These are phyloP conservation scores for Ormyrus thymus DNA, from an alignment of 2,888 invertebrate species.

Conservation along the genomic window DNA sequence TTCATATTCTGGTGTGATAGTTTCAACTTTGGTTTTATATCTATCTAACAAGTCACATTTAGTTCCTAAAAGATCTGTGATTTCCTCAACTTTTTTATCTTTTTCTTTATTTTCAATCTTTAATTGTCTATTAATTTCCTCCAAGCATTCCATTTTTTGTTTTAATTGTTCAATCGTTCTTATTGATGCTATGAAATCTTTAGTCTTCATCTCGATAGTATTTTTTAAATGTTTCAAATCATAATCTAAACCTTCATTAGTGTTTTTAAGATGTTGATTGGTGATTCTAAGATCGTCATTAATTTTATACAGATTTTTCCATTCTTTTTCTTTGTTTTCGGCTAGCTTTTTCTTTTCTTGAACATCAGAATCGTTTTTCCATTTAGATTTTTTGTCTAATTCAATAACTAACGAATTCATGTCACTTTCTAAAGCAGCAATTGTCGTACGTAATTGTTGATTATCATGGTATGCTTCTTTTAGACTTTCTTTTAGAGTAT, in stretches of 20 bases:
- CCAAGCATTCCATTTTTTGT: too few relatives aligned
- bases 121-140: too few relatives aligned
- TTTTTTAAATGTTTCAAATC: constrained; percentile 70
- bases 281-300: too few relatives aligned
- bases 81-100: constrained; percentile 68
- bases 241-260: constrained; percentile 62
- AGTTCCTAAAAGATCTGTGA: constrained; percentile 63
- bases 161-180: constrained; percentile 72
- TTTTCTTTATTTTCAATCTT: too few relatives aligned
- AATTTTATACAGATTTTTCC: constrained; percentile 53
- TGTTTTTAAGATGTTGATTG: too few relatives aligned
- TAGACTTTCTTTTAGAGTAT: constrained; percentile 59
- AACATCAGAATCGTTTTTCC: too few relatives aligned
- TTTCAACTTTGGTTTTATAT: constrained; percentile 68
- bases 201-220: constrained; percentile 65
- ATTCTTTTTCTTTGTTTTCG: constrained; percentile 62
- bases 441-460: constrained; percentile 61
- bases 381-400: too few relatives aligned
- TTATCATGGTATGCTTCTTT: constrained; percentile 64
- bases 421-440: constrained; percentile 63
- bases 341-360: constrained; percentile 57
- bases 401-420: constrained; percentile 62
- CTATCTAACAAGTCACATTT: constrained; percentile 72
- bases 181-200: constrained; percentile 71
- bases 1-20: constrained; percentile 64